Conservation (phyloP, 2,888 invertebrate species). For the Trypoxylon attenuatum region DNA sequence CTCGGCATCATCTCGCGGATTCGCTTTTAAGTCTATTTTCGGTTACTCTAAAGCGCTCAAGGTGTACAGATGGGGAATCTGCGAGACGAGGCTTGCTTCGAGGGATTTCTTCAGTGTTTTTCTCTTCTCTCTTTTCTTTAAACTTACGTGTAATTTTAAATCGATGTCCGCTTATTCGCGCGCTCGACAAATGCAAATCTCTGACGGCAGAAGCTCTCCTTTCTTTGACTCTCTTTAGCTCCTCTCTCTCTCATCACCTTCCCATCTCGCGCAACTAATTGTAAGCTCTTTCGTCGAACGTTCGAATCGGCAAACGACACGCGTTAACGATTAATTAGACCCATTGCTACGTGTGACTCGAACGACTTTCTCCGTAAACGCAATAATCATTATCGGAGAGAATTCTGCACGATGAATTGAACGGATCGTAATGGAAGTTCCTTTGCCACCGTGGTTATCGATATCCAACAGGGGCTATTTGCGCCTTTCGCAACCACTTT, state of each 20-base stretch:
- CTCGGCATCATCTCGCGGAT: conserved; percentile 70
- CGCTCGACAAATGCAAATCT: conserved; percentile 70
- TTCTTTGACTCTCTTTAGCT: too few relatives aligned
- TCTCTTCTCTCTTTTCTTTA: conserved; percentile 20
- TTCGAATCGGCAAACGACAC: conserved; percentile 66
- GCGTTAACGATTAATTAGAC: conserved; percentile 65
- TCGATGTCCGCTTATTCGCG: conserved; percentile 66
- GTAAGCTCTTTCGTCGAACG: conserved; percentile 66
- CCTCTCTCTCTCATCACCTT: background rate
- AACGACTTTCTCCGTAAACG: conserved; percentile 49
- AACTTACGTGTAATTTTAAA: conserved; percentile 37
- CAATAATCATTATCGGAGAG: conserved; percentile 47
- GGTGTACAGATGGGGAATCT: conserved; percentile 59
- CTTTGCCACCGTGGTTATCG: conserved; percentile 24
- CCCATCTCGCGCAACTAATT: conserved; percentile 15
- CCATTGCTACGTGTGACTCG: conserved; percentile 59
- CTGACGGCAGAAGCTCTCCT: too few relatives aligned
- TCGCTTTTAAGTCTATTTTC: conserved; percentile 53
- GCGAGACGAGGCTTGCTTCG: conserved; percentile 70
- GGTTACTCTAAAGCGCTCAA: conserved; percentile 46
- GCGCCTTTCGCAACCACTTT: too few relatives aligned
- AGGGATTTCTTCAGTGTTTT: conserved; percentile 46
- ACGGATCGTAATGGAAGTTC: conserved; percentile 30
- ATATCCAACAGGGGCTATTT: too few relatives aligned
- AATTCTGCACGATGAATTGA: conserved; percentile 35